Conservation (phyloP, 2,888 invertebrate species). For the Koerneria pararmatus region DNA sequence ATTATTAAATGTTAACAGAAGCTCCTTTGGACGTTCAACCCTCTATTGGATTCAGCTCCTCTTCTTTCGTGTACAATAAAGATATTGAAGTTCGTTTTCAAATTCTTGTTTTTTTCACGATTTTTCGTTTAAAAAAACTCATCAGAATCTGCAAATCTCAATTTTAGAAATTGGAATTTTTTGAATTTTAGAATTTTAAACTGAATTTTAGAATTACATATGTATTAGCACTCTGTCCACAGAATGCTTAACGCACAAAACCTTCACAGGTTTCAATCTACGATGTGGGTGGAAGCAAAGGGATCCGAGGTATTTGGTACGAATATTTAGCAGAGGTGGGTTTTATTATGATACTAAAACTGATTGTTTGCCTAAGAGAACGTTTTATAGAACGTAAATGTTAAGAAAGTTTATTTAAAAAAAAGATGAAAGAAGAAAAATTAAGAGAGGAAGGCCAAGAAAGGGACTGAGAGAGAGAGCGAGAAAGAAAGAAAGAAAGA, state of each 20-base stretch:
- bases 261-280: not conserved
- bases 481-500: conserved; percentile 55
- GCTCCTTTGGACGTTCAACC: too few species aligned
- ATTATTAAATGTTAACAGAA: too few species aligned
- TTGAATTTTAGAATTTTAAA: not conserved
- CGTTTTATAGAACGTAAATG: too few species aligned
- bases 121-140: not conserved
- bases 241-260: too few species aligned
- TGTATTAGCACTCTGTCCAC: conserved; percentile 12
- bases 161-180: not conserved
- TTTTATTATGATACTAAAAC: too few species aligned
- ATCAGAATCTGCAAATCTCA: not conserved
- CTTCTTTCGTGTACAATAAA: too few species aligned
- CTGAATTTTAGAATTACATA: not conserved
- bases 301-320: conserved; percentile 18
- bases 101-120: too few species aligned
- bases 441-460: conserved; percentile 9
- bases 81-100: too few species aligned
- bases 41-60: too few species aligned
- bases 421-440: not conserved
- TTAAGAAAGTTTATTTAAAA: too few species aligned
- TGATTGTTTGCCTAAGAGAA: too few species aligned
- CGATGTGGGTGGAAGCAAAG: conserved; percentile 15
- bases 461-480: conserved; percentile 23
- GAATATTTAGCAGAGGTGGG: conserved; percentile 21